These are phyloP conservation scores for Ceriagrion tenellum DNA, from an alignment of 2,888 invertebrate genomes.

Conservation along the genomic window DNA sequence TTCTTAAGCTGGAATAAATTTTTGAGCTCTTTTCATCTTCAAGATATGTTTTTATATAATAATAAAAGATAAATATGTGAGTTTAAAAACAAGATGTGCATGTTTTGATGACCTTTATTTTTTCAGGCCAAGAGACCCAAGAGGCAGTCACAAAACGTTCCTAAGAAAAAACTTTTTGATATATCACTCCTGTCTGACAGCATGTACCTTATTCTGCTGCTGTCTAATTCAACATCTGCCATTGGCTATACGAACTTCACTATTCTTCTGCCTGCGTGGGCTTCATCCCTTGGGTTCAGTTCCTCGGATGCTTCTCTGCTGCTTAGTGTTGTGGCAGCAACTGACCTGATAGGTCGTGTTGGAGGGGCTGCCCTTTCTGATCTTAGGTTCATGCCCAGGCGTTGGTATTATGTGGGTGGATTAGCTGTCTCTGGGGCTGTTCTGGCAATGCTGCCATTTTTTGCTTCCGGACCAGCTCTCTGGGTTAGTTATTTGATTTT, in stretches of 20 bases:
- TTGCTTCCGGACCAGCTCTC: slow-evolving; percentile 76
- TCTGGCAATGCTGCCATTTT: slow-evolving; percentile 85
- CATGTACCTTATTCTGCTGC: slow-evolving; percentile 88
- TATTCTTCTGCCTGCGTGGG: slow-evolving; percentile 89
- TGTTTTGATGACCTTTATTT: neutral
- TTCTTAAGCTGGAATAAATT: too few relatives aligned
- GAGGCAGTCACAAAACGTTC: slow-evolving; percentile 43
- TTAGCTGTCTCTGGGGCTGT: slow-evolving; percentile 88
- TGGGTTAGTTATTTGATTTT: neutral
- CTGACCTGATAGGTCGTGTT: slow-evolving; percentile 90
- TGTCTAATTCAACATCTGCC: slow-evolving; percentile 92
- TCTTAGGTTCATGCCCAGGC: slow-evolving; percentile 86
- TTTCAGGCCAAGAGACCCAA: slow-evolving; percentile 30
- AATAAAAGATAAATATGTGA: too few relatives aligned
- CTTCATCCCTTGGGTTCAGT: slow-evolving; percentile 85
- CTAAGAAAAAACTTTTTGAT: slow-evolving; percentile 85
- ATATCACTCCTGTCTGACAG: slow-evolving; percentile 87
- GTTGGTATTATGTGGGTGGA: slow-evolving; percentile 91
- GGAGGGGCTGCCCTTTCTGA: slow-evolving; percentile 93
- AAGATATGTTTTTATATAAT: too few relatives aligned
- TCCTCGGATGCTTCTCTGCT: slow-evolving; percentile 86
- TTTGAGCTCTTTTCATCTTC: too few relatives aligned
- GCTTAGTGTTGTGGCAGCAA: slow-evolving; percentile 88
- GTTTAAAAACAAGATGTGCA: neutral
- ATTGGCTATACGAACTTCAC: slow-evolving; percentile 93